Conservation (phyloP, 2,797 vertebrate species). For the Cottoperca gobio region DNA sequence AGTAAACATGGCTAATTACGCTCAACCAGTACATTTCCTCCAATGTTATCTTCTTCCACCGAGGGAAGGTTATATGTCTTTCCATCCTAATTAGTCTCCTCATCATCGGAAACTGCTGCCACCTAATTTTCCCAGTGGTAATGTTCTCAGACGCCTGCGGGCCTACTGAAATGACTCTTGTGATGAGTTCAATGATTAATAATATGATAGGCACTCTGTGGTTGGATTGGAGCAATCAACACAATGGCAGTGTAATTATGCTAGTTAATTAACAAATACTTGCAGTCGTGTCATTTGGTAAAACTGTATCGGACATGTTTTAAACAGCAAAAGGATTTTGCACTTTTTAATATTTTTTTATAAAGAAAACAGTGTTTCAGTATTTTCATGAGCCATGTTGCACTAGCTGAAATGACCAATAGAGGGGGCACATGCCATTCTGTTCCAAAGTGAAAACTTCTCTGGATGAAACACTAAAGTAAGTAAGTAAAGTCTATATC, state of each 20-base stretch:
- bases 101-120: conserved; percentile 50
- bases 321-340: background rate
- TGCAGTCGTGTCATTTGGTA: background rate
- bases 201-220: conserved; percentile 4
- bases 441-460: background rate
- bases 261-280: conserved; percentile 13
- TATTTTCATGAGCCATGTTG: background rate
- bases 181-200: conserved; percentile 55
- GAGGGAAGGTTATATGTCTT: conserved; percentile 33
- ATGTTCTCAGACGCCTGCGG: conserved; percentile 45
- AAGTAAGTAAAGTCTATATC: no score
- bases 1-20: conserved; percentile 60
- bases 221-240: conserved; percentile 44
- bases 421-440: conserved; percentile 60
- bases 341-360: background rate
- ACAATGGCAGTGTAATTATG: conserved; percentile 35
- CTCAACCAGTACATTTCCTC: conserved; percentile 38
- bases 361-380: background rate
- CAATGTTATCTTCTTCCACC: conserved; percentile 19
- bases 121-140: conserved; percentile 53
- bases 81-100: conserved; percentile 55
- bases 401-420: conserved; percentile 39
- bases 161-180: conserved; percentile 40
- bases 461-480: background rate
- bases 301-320: background rate